A percentile compares a stretch with the other conserved stretches of the same genome.
These are phyloP conservation scores for Pantherophis alleghaniensis DNA, from an alignment of 2,797 vertebrate genomes.

Conservation along the genomic window DNA sequence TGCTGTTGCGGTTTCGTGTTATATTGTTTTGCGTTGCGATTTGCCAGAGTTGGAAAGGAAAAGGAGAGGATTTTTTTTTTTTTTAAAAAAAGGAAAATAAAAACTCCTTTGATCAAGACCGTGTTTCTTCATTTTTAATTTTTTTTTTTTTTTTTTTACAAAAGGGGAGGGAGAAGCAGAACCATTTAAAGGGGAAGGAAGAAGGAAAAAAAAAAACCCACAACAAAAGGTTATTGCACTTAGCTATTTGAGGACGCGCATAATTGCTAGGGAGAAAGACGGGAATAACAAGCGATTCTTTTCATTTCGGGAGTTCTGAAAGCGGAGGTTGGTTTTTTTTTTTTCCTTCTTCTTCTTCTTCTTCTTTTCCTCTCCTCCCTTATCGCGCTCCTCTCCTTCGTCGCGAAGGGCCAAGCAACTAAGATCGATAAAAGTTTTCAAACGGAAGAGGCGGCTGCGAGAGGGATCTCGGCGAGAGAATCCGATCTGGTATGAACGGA, in stretches of 20 bases:
- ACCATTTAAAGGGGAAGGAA: conserved; percentile 35
- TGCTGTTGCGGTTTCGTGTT: not conserved
- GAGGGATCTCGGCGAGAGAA: not conserved
- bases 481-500: not conserved
- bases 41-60: conserved; percentile 20
- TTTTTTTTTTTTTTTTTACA: not conserved
- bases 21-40: conserved; percentile 3
- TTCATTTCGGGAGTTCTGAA: not conserved
- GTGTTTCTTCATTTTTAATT: conserved; percentile 40
- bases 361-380: not conserved
- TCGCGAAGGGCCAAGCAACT: not conserved
- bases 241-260: conserved; percentile 9
- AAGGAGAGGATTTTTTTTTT: conserved; percentile 3
- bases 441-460: conserved; percentile 17
- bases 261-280: conserved; percentile 5
- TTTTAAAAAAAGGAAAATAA: conserved; percentile 40
- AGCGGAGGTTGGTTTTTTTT: not conserved
- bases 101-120: conserved; percentile 59
- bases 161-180: conserved; percentile 58
- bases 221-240: conserved; percentile 29
- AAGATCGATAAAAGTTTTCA: conserved; percentile 57
- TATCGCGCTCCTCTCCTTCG: not conserved
- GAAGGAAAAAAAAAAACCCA: conserved; percentile 50
- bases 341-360: too few relatives aligned
- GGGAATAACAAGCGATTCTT: not conserved